phyloP scores from a whole-genome alignment of 2,113 vertebrate species.

The Epinephelus moara region DNA sequence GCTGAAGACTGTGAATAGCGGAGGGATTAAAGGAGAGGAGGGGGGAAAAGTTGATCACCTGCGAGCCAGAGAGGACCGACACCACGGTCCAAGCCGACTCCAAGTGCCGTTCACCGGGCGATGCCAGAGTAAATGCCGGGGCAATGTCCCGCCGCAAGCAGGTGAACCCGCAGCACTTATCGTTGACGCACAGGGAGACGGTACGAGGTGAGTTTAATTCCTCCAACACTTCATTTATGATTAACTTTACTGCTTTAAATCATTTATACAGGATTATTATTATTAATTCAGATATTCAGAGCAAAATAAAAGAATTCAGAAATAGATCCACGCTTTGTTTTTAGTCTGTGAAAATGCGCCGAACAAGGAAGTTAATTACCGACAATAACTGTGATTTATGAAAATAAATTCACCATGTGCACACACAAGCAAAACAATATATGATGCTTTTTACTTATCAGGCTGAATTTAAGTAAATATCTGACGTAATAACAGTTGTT shows the following conservation, averaged over 20 bases:
- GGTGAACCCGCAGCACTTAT: slow-evolving; percentile 99
- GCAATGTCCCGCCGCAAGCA: slow-evolving; percentile 99
- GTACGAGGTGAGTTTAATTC: slow-evolving; percentile 90
- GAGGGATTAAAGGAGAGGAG: slow-evolving; percentile 51
- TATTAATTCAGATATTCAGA: background rate
- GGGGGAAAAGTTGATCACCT: slow-evolving; percentile 66
- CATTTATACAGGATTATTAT: background rate
- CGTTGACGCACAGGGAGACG: slow-evolving; percentile 93
- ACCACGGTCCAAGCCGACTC: slow-evolving; percentile 87
- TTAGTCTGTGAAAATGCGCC: background rate
- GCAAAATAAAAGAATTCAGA: background rate
- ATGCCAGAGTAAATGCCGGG: slow-evolving; percentile 99
- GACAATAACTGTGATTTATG: background rate
- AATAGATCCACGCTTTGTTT: background rate
- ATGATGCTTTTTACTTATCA: background rate
- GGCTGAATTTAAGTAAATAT: background rate
- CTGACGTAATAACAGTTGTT: background rate
- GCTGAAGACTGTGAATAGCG: slow-evolving; percentile 41
- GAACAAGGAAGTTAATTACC: background rate
- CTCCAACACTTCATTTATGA: background rate
- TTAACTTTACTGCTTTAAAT: background rate
- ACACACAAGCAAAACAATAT: background rate
- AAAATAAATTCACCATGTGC: background rate
- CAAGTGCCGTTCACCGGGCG: slow-evolving; percentile 95
- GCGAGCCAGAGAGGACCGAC: slow-evolving; percentile 76